Conservation (phyloP, 2,888 invertebrate species). For the Oscheius sp. region DNA sequence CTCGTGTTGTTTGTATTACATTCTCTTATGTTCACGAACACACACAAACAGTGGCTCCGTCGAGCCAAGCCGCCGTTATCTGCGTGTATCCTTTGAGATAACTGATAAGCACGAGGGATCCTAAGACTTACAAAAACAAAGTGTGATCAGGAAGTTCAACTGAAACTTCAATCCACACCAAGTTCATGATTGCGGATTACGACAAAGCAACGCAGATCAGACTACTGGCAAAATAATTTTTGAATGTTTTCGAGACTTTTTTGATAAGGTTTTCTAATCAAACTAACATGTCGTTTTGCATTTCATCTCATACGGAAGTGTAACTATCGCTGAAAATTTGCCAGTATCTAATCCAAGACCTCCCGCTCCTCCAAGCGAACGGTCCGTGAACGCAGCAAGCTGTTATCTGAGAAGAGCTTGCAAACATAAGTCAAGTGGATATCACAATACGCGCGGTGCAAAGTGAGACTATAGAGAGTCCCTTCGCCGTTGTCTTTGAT, state of each 20-base stretch:
- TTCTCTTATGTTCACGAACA: slow-evolving; percentile 41
- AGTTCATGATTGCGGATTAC: not conserved
- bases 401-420: not conserved
- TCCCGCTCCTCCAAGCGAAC: no score
- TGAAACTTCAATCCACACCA: no score
- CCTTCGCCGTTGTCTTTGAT: no score
- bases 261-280: not conserved
- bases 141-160: not conserved
- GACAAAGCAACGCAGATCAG: not conserved
- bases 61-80: slow-evolving; percentile 31
- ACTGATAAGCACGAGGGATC: slow-evolving; percentile 31
- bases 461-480: not conserved
- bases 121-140: not conserved
- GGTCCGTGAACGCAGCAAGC: no score
- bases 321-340: no score
- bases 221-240: no score
- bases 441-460: slow-evolving; percentile 10
- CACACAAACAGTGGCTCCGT: slow-evolving; percentile 38
- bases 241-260: not conserved
- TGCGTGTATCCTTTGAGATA: slow-evolving; percentile 32
- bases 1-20: slow-evolving; percentile 39
- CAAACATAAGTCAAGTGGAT: slow-evolving; percentile 22
- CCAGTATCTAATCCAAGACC: no score
- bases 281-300: not conserved
- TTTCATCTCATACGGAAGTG: no score